These are phyloP conservation scores for Alsophila aescularia DNA, from an alignment of 2,888 invertebrate species.

Conservation along the genomic window DNA sequence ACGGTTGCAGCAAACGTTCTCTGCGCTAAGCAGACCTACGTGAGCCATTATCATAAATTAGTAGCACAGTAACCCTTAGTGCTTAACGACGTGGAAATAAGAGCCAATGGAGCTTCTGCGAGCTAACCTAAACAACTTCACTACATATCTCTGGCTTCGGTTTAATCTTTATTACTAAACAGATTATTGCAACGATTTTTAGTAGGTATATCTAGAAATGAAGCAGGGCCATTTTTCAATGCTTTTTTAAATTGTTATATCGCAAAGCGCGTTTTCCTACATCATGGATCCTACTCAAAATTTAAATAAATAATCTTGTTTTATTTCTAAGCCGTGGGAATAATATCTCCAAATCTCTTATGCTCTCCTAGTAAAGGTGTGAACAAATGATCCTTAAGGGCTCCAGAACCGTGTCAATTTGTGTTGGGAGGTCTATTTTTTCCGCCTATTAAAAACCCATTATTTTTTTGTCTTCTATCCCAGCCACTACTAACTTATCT, in stretches of 20 bases:
- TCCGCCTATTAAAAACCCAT: background rate
- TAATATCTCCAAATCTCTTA: background rate
- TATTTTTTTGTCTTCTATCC: background rate
- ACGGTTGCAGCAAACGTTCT: too few species aligned
- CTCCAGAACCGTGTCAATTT: background rate
- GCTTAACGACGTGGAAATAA: conserved; percentile 3
- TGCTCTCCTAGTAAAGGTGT: background rate
- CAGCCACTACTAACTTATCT: background rate
- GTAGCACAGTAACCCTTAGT: conserved; percentile 9
- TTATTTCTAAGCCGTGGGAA: conserved; percentile 10
- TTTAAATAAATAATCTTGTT: background rate
- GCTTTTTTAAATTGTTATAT: too few species aligned
- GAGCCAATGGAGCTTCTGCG: too few species aligned
- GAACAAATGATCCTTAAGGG: background rate
- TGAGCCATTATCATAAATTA: conserved; percentile 55
- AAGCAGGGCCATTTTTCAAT: too few species aligned
- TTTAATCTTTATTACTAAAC: too few species aligned
- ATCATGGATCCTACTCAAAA: background rate
- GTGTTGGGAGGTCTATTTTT: too few species aligned
- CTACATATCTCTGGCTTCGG: too few species aligned
- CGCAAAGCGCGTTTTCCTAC: too few species aligned
- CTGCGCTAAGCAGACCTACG: background rate
- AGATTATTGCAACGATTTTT: too few species aligned
- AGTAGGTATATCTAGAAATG: too few species aligned
- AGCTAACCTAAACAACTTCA: too few species aligned